These are phyloP conservation scores for Cataglyphis altisquamis DNA, from an alignment of 2,888 invertebrate genomes.

Conservation along the genomic window DNA sequence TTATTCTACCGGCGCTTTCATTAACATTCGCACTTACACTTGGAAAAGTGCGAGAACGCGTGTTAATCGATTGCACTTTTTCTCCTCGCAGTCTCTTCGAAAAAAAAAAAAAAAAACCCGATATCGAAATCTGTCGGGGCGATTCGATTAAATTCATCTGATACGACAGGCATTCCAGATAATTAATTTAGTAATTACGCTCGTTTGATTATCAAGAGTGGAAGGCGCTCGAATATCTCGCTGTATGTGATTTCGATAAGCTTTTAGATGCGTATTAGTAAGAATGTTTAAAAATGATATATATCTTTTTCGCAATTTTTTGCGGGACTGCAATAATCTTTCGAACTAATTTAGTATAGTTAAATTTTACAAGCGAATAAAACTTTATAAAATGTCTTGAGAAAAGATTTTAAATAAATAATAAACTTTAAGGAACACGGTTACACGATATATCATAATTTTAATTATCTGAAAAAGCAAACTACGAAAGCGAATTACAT, in stretches of 20 bases:
- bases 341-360: background rate
- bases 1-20: conserved; percentile 54
- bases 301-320: background rate
- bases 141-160: conserved; percentile 45
- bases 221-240: background rate
- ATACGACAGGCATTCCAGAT: conserved; percentile 12
- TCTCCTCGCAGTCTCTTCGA: background rate
- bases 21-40: conserved; percentile 55
- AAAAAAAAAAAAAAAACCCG: background rate
- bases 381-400: background rate
- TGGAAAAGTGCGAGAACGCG: conserved; percentile 30
- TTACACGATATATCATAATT: conserved; percentile 10
- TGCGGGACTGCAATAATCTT: background rate
- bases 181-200: conserved; percentile 69
- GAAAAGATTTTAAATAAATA: conserved; percentile 3
- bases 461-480: conserved; percentile 16
- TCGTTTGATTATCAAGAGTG: conserved; percentile 57
- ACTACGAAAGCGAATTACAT: conserved; percentile 41
- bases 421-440: conserved; percentile 4
- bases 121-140: conserved; percentile 5
- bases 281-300: background rate
- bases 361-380: conserved; percentile 1
- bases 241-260: conserved; percentile 6
- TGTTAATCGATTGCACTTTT: conserved; percentile 21
- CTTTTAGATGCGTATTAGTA: background rate